Evolutionary conservation across 2,888 invertebrate species (phyloP), one percentile per base, ranked within the genome.

Genomic region (Catocala sponsa): DNA sequence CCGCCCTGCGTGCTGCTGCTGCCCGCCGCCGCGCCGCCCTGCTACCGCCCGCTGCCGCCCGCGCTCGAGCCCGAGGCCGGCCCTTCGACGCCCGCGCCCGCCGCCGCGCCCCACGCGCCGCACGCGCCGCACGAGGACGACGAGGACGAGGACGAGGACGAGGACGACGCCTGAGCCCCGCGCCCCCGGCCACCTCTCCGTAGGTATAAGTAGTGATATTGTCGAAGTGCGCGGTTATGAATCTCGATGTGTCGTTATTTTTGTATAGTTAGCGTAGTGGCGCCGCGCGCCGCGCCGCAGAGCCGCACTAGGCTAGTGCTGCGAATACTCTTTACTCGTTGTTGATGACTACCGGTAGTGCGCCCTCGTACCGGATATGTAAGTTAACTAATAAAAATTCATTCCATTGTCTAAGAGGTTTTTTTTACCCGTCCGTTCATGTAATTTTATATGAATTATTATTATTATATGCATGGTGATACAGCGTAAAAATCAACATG

Each of bases 31-130:
- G 54, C 72, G 55, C 74, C 57, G 62, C 65, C 67, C 59, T 48
- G 51, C 62, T 63, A 59, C 59, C 62, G 61, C 64, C 52, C 56
- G 46, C 58, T 46, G 55, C 65, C 41, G 55, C 48, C 70, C 57
- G 82, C 85, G 81, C 86, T 86, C 41, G 86, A 85, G 82, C 80
- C 83, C 75, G 85, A 79, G 52, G 44, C 35, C 32, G 0, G 6
- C 38, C 13, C 13, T 13, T 4, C 50, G 33, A 11, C 64, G 79
- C 76, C 68, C 65, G 68, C 70, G 62, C 48, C 70, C 55, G 79
- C 82, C 80, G 68, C 9, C 67, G 56, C 68, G 65, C 60, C 65
- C 49, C 67, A 63, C 73, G 56, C 68, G 65, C 60, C 65, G 47
- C 67, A 63, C 73, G 10, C 15, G 62, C 13, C 44, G 33, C 60